A percentile compares a stretch with the other conserved stretches of the same genome.
These are phyloP conservation scores for Lottia gigantea DNA, from an alignment of 2,888 invertebrate species.

Conservation along the genomic window DNA sequence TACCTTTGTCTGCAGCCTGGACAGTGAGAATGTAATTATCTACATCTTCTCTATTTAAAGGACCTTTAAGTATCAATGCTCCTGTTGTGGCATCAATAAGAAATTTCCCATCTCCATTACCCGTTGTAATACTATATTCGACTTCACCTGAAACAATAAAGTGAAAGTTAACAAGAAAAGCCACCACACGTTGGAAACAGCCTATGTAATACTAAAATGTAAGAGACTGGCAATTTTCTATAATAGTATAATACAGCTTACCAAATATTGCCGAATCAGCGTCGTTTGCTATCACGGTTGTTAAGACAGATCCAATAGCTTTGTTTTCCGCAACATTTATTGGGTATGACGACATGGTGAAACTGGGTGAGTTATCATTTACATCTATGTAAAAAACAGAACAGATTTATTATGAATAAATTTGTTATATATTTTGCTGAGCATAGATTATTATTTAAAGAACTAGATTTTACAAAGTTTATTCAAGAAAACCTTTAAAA, in stretches of 20 bases:
- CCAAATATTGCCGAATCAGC: conserved; percentile 37
- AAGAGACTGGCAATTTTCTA: too few relatives aligned
- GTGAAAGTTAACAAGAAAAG: too few relatives aligned
- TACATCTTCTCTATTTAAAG: conserved; percentile 41
- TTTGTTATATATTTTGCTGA: too few relatives aligned
- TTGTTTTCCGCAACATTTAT: conserved; percentile 32
- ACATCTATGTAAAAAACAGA: conserved; percentile 38
- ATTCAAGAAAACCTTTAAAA: too few relatives aligned
- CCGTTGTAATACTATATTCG: conserved; percentile 42
- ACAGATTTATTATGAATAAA: too few relatives aligned
- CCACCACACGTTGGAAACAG: too few relatives aligned
- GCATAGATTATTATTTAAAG: too few relatives aligned
- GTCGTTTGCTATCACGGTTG: conserved; percentile 41
- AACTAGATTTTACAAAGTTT: too few relatives aligned
- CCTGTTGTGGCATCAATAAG: conserved; percentile 42
- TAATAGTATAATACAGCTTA: not conserved
- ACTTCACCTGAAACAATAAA: conserved; percentile 36
- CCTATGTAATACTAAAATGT: too few relatives aligned
- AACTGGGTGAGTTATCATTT: conserved; percentile 46
- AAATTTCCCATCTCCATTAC: conserved; percentile 43
- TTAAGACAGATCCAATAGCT: conserved; percentile 30
- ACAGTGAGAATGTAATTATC: conserved; percentile 42
- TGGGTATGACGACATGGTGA: conserved; percentile 28
- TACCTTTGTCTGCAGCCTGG: conserved; percentile 47
- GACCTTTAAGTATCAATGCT: conserved; percentile 31